Evolutionary conservation across 2,797 vertebrate genomes (phyloP), one percentile per base, ranked within the genome.

Genomic region (Fistularia commersonii): DNA sequence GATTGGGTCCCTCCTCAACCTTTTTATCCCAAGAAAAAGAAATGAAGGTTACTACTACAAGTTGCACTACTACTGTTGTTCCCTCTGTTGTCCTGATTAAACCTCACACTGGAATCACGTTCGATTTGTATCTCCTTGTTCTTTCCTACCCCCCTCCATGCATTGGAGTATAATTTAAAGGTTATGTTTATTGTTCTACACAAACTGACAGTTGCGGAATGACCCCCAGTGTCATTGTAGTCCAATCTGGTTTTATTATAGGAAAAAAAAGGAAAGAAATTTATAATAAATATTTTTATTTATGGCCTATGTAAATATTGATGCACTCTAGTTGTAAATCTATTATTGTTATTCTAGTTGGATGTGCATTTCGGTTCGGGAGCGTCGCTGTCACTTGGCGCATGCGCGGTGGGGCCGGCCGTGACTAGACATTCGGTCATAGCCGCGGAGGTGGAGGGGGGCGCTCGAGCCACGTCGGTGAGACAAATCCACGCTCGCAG

Each of bases 341-440:
- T 23, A 23, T 23, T 23, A 23, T 23, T 23, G 4, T 23, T 23
- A 23, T 23, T 23, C 23, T 23, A 23, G 2, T 4, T 23, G 23
- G 23, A 23, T 23, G 23, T 23, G 23, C 23, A 23, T 23, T 23
- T 5, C 11, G 37, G 35, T 1, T 8, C 35, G 7, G 23, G 5
- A n/a, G 35, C 11, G 11, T 8, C 13, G 40, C 31, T 9, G 47
- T 41, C 11, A 40, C 52, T 59, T 49, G 62, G 55, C 85, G 81
- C 87, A 87, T 89, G 87, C 86, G 87, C 85, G 4, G 3, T 71
- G 13, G 1, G 4, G 14, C 1, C 46, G 14, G 59, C 76, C 51
- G 79, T 82, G 84, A 87, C 87, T 82, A 85, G 82, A 88, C 85
- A 85, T 85, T 88, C 86, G 85, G 83, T 86, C 87, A 84, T 84